Percentiles rank a stretch among this genome's conserved stretches.
These are phyloP conservation scores for Hyposmocoma kahamanoa DNA, from an alignment of 1,140 invertebrate genomes.

Conservation along the genomic window DNA sequence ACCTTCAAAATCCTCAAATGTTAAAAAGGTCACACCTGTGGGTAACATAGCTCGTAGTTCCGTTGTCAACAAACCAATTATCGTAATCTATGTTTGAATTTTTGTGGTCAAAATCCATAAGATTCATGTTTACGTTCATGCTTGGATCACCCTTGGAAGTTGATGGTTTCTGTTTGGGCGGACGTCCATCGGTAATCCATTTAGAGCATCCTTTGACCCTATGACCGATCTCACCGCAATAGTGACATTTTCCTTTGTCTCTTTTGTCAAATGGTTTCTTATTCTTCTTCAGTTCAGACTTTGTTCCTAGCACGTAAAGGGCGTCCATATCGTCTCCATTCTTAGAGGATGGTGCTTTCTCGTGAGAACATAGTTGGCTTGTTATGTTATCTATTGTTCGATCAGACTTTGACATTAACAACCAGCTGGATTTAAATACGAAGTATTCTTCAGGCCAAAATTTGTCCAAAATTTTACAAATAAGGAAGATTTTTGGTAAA, in stretches of 20 bases:
- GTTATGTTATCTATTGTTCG: not conserved
- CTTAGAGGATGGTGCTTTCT: not conserved
- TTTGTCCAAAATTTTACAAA: constrained; percentile 19
- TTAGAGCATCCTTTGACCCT: not conserved
- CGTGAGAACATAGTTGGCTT: not conserved
- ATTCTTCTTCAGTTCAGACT: not conserved
- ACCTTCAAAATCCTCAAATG: constrained; percentile 4
- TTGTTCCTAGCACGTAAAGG: not conserved
- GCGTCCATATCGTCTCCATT: not conserved
- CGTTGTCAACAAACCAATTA: constrained; percentile 11
- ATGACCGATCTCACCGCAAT: not conserved
- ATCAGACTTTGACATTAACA: not conserved
- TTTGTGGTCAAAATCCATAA: not conserved
- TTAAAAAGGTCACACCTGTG: not conserved
- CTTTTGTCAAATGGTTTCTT: too few relatives aligned
- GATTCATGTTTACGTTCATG: not conserved
- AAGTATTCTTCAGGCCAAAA: constrained; percentile 13
- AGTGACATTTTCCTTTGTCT: not conserved
- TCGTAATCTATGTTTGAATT: constrained; percentile 1
- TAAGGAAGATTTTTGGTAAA: constrained; percentile 17
- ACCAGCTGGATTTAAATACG: constrained; percentile 18
- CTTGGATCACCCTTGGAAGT: not conserved
- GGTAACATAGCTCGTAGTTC: constrained; percentile 11
- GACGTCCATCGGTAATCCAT: not conserved
- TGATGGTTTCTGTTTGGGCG: not conserved